Conservation (phyloP, 2,888 invertebrate genomes). For the Homarus gammarus region DNA sequence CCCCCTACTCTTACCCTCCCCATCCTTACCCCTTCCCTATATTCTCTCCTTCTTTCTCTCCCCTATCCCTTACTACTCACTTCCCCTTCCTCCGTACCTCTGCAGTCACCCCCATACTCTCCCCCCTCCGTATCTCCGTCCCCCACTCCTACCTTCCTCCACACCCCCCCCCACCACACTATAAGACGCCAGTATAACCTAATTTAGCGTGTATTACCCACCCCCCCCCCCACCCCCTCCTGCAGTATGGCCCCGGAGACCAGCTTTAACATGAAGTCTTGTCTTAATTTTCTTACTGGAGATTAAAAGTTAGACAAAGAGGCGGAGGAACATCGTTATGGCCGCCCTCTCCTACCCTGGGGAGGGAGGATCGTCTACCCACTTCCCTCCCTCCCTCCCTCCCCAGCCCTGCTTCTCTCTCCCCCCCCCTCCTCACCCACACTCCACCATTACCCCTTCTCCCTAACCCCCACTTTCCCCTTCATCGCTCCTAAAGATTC, state of each 20-base stretch:
- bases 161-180: not conserved
- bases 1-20: not conserved
- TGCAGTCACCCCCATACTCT: not conserved
- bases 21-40: not conserved
- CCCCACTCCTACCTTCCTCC: not conserved
- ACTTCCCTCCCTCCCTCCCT: no score
- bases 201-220: no score
- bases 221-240: no score
- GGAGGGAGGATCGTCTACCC: no score
- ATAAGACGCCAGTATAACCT: no score
- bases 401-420: no score
- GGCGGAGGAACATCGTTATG: conserved; percentile 47
- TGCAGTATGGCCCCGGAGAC: not conserved
- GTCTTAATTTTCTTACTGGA: conserved; percentile 69
- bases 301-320: conserved; percentile 73
- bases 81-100: not conserved
- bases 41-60: no score
- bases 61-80: not conserved
- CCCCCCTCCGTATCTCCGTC: not conserved
- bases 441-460: no score
- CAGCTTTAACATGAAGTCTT: conserved; percentile 54
- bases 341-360: no score
- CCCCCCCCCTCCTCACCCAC: no score
- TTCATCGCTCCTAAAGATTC: no score
- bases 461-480: no score